These are phyloP conservation scores for Baronia brevicornis DNA, from an alignment of 2,888 invertebrate genomes.

Conservation along the genomic window DNA sequence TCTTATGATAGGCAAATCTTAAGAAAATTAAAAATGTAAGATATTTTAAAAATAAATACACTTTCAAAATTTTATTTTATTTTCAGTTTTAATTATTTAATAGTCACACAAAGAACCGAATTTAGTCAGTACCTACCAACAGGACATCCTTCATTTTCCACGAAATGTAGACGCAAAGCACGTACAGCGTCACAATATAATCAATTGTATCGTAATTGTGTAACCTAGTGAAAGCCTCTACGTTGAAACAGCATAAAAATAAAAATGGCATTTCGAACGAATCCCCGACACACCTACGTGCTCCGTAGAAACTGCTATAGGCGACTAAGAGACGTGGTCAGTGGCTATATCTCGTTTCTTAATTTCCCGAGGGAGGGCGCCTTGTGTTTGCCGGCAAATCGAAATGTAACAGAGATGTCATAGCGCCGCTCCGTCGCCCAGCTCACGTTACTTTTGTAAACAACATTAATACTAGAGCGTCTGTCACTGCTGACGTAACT, in stretches of 20 bases:
- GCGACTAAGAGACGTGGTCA: constrained; percentile 48
- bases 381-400: constrained; percentile 59
- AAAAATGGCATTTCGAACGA: constrained; percentile 15
- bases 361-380: constrained; percentile 65
- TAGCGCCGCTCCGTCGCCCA: constrained; percentile 30
- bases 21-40: too few relatives aligned
- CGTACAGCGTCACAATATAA: constrained; percentile 10
- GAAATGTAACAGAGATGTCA: constrained; percentile 53
- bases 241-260: constrained; percentile 12
- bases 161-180: constrained; percentile 6
- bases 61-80: too few relatives aligned
- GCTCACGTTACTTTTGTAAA: constrained; percentile 48
- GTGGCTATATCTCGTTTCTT: constrained; percentile 49
- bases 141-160: constrained; percentile 4
- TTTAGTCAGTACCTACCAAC: too few relatives aligned
- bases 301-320: constrained; percentile 16
- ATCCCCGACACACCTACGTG: constrained; percentile 11
- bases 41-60: too few relatives aligned
- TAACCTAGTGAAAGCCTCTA: constrained; percentile 15
- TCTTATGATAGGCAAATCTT: too few relatives aligned
- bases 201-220: constrained; percentile 16
- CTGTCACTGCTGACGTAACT: constrained; percentile 22
- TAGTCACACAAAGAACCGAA: too few relatives aligned
- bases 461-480: constrained; percentile 33
- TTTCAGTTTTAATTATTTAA: too few relatives aligned